Base-by-base conservation (phyloP, 2,888 invertebrate species). In the Lasioglossum villosulum region DNA sequence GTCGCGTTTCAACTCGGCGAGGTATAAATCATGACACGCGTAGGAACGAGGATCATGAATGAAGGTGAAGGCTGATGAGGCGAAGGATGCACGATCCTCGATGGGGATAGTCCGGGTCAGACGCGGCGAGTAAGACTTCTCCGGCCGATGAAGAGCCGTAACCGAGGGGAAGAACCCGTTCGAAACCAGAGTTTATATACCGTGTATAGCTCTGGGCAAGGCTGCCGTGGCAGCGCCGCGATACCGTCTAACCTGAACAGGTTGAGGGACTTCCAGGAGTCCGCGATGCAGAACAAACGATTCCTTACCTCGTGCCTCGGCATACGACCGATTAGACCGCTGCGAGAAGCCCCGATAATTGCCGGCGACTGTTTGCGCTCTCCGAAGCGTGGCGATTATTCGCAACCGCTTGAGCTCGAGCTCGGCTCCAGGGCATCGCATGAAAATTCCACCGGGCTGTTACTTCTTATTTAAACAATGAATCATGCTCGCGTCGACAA, bases 191-290 rank as follows among this genome's bases (percentile, higher is more conserved):
- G 90, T 91, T 91, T 91, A 90, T 90, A 91, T 90, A 88, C 91
- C 88, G 87, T 86, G 90, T 88, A 88, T 90, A 87, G 86, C 88
- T 86, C 76, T 90, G 90, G 90, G 88, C 89, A 87, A 88, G 88
- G 88, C 90, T 90, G 88, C 85, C 34, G 19, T 19, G 90, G 91
- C 93, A 90, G 90, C 89, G 66, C 70, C 92, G 90, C 91, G 92
- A 92, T 93, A 93, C 89, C 91, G 92, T 92, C 92, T 90, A 86
- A 82, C 86, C 81, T 83, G 91, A 90, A 90, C 90, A 90, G 91
- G 91, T 90, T 91, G 87, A 84, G 23, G 37, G 37, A 86, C 83
- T 91, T 90, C 90, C 85, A 86, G 87, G 89, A 76, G 88, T 91
- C 88, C 87, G 81, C 86, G 90, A 91, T 90, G 91, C 90, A 90